Percentiles rank a stretch among this genome's conserved stretches.
These are phyloP conservation scores for Chaenogobius annularis DNA, from an alignment of 2,113 vertebrate species.

Conservation along the genomic window DNA sequence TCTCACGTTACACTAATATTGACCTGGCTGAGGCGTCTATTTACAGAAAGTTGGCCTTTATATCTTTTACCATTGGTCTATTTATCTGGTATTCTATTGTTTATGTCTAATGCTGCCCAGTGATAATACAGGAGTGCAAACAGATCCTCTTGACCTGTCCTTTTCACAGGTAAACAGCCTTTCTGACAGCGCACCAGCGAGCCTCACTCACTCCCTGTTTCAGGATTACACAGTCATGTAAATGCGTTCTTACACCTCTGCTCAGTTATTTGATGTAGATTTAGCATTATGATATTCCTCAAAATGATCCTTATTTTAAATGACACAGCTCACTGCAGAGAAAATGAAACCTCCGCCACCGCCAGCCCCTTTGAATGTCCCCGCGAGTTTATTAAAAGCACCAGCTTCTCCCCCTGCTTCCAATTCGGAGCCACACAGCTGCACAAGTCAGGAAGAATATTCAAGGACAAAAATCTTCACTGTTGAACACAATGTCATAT, in stretches of 20 bases:
- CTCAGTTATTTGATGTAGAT: conserved; percentile 72
- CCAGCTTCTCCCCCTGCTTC: conserved; percentile 60
- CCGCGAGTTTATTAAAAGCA: conserved; percentile 76
- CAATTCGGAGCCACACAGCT: conserved; percentile 63
- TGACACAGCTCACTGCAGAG: conserved; percentile 71
- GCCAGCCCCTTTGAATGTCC: conserved; percentile 72
- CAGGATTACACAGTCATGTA: conserved; percentile 52
- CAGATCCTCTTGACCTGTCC: conserved; percentile 6
- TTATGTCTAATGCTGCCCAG: conserved; percentile 56
- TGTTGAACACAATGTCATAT: conserved; percentile 63
- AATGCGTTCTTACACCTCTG: conserved; percentile 56
- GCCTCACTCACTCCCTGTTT: conserved; percentile 34
- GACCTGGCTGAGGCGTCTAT: neutral
- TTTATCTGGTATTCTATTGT: conserved; percentile 22
- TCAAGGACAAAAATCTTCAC: conserved; percentile 71
- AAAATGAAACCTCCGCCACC: conserved; percentile 72
- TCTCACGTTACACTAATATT: neutral
- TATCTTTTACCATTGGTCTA: neutral
- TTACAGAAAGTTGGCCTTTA: neutral
- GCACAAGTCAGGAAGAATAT: conserved; percentile 62
- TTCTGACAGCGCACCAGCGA: conserved; percentile 8
- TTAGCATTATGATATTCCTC: conserved; percentile 70
- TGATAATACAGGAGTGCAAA: conserved; percentile 38
- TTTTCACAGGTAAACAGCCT: conserved; percentile 13
- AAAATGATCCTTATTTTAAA: conserved; percentile 72